phyloP scores from a whole-genome alignment of 2,797 vertebrate species.

The Loris lydekkerianus region DNA sequence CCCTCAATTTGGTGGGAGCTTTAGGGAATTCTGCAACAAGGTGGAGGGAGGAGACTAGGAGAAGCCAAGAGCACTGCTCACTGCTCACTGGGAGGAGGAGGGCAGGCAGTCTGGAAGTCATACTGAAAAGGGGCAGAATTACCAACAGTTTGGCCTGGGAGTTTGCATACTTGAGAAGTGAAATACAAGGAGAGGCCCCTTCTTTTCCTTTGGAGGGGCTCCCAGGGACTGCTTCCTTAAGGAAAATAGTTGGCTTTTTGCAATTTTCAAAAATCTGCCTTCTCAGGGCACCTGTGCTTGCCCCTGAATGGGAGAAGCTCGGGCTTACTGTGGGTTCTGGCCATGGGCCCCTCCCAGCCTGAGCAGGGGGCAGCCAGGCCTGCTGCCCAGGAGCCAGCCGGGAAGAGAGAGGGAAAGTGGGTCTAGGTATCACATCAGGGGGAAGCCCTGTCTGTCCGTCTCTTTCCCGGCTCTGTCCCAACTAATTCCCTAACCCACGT shows the following conservation, averaged over 20 bases:
- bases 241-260: background rate
- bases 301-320: background rate
- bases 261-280: background rate
- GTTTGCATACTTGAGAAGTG: background rate
- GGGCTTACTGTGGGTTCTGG: background rate
- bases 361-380: background rate
- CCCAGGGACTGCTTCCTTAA: background rate
- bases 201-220: background rate
- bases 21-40: background rate
- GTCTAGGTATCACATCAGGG: background rate
- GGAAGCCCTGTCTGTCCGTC: background rate
- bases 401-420: background rate
- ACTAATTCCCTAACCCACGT: constrained; percentile 29
- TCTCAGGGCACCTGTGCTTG: background rate
- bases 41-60: background rate
- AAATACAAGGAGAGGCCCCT: background rate
- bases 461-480: background rate
- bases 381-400: background rate
- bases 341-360: background rate
- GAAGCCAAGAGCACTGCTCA: background rate
- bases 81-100: background rate
- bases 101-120: background rate
- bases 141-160: background rate
- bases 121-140: constrained; percentile 36
- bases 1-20: background rate